phyloP scores from a whole-genome alignment of 2,113 vertebrate species.

The Ptilonorhynchus violaceus region DNA sequence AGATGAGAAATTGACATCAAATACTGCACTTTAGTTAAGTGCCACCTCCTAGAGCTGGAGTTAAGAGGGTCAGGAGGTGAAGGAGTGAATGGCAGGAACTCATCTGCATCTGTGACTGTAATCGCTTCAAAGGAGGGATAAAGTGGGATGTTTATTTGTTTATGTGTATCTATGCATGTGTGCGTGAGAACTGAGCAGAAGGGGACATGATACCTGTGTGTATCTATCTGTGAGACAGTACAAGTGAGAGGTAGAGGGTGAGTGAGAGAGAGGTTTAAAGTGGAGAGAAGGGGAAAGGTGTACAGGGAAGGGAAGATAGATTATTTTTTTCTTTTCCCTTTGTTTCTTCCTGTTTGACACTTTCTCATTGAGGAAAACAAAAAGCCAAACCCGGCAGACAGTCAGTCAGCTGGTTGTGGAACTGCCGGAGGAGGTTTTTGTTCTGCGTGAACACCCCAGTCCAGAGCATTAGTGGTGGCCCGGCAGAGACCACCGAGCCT shows the following conservation, averaged over 20 bases:
- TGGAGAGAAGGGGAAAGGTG: neutral
- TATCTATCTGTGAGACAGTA: neutral
- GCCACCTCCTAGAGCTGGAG: neutral
- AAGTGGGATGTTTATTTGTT: neutral
- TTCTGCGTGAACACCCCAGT: neutral
- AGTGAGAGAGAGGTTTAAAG: neutral
- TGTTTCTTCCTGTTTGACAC: neutral
- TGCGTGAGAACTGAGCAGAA: neutral
- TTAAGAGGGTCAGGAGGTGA: neutral
- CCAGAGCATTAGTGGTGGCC: rapidly evolving
- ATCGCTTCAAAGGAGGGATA: neutral
- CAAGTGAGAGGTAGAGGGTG: neutral
- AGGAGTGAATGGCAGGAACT: neutral
- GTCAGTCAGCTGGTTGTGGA: neutral
- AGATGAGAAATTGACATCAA: neutral
- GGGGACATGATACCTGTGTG: neutral
- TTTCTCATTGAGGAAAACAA: neutral
- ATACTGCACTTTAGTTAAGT: neutral
- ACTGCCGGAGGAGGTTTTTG: neutral
- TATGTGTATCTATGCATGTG: neutral
- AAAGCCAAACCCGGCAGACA: neutral
- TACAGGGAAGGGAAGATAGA: neutral
- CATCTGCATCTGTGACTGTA: neutral
- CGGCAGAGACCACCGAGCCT: neutral
- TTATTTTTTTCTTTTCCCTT: neutral